Evolutionary conservation across 2,888 invertebrate species (phyloP), one percentile per base, ranked within the genome.

Genomic region (Heterodera filipjevi): DNA sequence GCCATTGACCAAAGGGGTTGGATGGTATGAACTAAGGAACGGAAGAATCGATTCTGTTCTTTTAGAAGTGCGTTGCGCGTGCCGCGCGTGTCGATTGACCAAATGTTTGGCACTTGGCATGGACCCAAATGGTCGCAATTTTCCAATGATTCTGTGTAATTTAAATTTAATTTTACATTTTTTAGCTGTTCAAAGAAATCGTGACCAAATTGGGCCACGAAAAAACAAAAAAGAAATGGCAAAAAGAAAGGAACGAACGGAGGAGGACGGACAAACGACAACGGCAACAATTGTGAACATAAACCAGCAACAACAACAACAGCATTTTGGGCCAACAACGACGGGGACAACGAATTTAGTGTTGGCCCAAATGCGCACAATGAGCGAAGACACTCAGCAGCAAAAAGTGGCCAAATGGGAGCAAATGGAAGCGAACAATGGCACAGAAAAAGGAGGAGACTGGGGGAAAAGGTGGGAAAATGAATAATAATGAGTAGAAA

Each of bases 21-120:
- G 22, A 12, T 22, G 46, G 35, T 12, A 44, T 12, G 12, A 44
- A 44, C n/a, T n/a, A n/a, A n/a, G n/a, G n/a, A n/a, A n/a, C n/a
- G n/a, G n/a, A n/a, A n/a, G n/a, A n/a, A 33, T 53, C 53, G 6
- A 53, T 53, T 53, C 16, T 16, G 16, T 53, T 27, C n/a, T 79
- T 83, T 79, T 72, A 82, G 84, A 84, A 64, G 76, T 83, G 27
- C 79, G 83, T n/a, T 83, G 83, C 70, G 78, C 82, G 46, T 83
- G 83, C 44, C 81, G 83, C n/a, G 80, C 84, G 22, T 83, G 83
- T 66, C 83, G 83, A 3, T 46, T 83, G 70, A 64, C 77, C 32
- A 79, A 80, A 46, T 83, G 83, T 76, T 49, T 77, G 27, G 79
- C 82, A 6, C 72, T 82, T 22, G 83, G 83, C 19, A 84, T 82